phyloP scores from a whole-genome alignment of 2,888 invertebrate genomes.

The Meloe dianella region DNA sequence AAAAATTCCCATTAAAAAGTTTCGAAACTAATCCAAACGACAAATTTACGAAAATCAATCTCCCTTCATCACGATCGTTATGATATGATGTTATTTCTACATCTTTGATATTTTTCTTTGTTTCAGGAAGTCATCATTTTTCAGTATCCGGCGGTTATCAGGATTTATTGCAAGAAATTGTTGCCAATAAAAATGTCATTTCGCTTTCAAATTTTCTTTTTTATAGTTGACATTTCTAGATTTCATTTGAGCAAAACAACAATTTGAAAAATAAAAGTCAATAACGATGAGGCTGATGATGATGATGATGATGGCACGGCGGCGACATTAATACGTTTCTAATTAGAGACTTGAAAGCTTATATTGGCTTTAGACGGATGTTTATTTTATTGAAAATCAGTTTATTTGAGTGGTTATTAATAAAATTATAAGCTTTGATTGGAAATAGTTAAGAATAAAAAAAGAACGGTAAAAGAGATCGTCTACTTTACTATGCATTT shows the following conservation, averaged over 20 bases:
- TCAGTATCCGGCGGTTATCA: not conserved
- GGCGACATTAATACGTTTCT: not conserved
- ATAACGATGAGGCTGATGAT: too few species aligned
- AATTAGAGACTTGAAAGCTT: conserved; percentile 12
- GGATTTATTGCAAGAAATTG: not conserved
- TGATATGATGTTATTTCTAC: too few species aligned
- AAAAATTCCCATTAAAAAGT: not conserved
- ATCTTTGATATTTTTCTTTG: too few species aligned
- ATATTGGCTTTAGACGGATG: not conserved
- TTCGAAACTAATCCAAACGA: not conserved
- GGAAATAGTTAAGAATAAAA: not conserved
- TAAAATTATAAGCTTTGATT: not conserved
- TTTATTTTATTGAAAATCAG: not conserved
- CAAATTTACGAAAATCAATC: not conserved
- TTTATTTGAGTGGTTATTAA: conserved; percentile 3
- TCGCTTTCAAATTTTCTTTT: not conserved
- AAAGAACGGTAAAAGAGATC: too few species aligned
- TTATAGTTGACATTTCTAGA: not conserved
- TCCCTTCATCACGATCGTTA: not conserved
- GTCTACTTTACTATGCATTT: too few species aligned
- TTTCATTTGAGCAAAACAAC: not conserved
- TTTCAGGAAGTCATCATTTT: conserved; percentile 3
- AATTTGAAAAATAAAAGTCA: not conserved
- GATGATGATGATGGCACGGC: too few species aligned
- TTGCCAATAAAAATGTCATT: conserved; percentile 12